Conservation (phyloP, 2,113 vertebrate genomes). For the Vidua chalybeata region DNA sequence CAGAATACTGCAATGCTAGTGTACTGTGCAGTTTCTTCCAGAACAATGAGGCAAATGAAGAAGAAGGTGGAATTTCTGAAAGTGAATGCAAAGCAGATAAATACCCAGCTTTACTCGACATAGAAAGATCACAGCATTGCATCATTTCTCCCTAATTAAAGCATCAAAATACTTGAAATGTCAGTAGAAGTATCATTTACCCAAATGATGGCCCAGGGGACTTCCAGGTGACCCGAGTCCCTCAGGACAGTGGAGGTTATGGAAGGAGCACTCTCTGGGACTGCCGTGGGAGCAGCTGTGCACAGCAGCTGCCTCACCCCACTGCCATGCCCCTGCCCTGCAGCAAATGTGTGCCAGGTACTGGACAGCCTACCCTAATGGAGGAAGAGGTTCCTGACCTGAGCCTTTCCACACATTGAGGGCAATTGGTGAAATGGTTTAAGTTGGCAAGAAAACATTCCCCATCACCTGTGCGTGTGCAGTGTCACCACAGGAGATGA, state of each 20-base stretch:
- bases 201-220: not conserved
- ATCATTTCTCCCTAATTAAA: not conserved
- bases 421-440: not conserved
- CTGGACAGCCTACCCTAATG: not conserved
- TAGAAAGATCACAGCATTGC: not conserved
- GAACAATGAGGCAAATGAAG: not conserved
- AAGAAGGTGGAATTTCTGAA: not conserved
- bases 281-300: not conserved
- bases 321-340: accelerated
- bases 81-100: not conserved
- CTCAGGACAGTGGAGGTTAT: accelerated
- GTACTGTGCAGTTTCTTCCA: not conserved
- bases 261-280: not conserved
- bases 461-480: too few relatives aligned
- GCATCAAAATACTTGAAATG: not conserved
- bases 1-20: not conserved
- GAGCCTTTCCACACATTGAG: not conserved
- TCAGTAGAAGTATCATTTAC: not conserved
- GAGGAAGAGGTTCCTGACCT: not conserved
- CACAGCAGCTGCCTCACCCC: not conserved
- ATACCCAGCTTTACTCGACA: accelerated
- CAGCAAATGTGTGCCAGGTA: accelerated
- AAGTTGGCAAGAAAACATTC: not conserved
- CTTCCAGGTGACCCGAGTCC: not conserved
- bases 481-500: accelerated